Evolutionary conservation across 2,113 vertebrate genomes (phyloP).

Genomic region (Python bivittatus): DNA sequence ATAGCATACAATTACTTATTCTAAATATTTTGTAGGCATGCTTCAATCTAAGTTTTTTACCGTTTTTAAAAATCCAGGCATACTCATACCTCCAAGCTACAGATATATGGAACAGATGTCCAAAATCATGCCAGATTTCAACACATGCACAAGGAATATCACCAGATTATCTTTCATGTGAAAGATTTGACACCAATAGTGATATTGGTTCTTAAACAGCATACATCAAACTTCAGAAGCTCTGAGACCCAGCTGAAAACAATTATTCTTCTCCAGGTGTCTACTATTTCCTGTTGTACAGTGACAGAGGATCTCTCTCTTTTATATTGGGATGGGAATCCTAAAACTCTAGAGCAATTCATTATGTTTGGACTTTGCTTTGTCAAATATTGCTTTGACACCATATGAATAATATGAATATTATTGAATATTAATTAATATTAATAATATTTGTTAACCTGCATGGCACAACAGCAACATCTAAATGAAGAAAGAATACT

Average conservation of each 20-base stretch:
- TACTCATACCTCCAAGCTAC: not conserved
- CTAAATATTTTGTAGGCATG: conserved; percentile 15
- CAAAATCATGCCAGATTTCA: not conserved
- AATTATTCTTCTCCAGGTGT: conserved; percentile 29
- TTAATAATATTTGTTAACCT: not conserved
- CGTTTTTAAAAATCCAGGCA: not conserved
- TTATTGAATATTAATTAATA: no score
- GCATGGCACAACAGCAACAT: not conserved
- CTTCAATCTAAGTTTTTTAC: no score
- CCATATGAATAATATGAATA: no score
- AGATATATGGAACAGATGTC: conserved; percentile 27
- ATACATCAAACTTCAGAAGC: conserved; percentile 39
- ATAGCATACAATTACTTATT: conserved; percentile 24
- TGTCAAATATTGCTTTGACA: conserved; percentile 11
- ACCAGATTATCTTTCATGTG: not conserved
- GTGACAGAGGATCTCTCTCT: conserved; percentile 22
- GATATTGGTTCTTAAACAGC: not conserved
- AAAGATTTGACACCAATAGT: conserved; percentile 23
- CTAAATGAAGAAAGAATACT: conserved; percentile 15
- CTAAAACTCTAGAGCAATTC: conserved; percentile 38
- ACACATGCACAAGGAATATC: not conserved
- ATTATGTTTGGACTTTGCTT: conserved; percentile 1
- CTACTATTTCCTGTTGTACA: not conserved
- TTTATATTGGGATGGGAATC: conserved; percentile 2
- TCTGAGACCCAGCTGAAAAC: conserved; percentile 18